Conservation (phyloP, 2,888 invertebrate genomes). For the Caenorhabditis macrosperma region DNA sequence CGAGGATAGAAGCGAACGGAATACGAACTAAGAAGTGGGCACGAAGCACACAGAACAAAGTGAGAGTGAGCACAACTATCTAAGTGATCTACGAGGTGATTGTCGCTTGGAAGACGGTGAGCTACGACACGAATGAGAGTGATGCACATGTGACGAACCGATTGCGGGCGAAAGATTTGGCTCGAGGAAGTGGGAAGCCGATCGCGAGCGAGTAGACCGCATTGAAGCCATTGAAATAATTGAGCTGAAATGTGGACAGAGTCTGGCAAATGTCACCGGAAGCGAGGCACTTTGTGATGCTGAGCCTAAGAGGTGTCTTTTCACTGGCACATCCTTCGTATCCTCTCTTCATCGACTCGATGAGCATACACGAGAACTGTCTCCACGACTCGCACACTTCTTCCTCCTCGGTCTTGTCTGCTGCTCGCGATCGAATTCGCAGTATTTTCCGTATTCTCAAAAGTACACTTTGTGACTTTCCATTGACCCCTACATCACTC, state of each 20-base stretch:
- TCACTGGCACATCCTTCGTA: constrained; percentile 70
- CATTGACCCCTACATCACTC: constrained; percentile 21
- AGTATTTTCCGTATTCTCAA: constrained; percentile 65
- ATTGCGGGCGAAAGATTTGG: constrained; percentile 65
- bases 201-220: constrained; percentile 66
- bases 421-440: constrained; percentile 62
- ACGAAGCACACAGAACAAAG: constrained; percentile 29
- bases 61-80: constrained; percentile 36
- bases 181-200: constrained; percentile 69
- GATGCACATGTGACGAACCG: constrained; percentile 50
- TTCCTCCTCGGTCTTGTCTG: constrained; percentile 68
- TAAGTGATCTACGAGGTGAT: constrained; percentile 56
- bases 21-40: constrained; percentile 2
- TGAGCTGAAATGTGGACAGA: constrained; percentile 67
- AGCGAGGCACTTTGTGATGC: constrained; percentile 65
- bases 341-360: constrained; percentile 70
- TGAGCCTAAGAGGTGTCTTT: constrained; percentile 69
- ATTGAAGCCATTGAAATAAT: constrained; percentile 73
- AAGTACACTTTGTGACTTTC: not conserved
- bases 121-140: constrained; percentile 58
- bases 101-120: constrained; percentile 46
- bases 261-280: no score
- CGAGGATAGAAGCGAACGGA: constrained; percentile 18
- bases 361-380: constrained; percentile 66
- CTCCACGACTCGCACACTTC: constrained; percentile 70